Conservation (phyloP, 2,113 vertebrate genomes). For the Chloebia gouldiae region DNA sequence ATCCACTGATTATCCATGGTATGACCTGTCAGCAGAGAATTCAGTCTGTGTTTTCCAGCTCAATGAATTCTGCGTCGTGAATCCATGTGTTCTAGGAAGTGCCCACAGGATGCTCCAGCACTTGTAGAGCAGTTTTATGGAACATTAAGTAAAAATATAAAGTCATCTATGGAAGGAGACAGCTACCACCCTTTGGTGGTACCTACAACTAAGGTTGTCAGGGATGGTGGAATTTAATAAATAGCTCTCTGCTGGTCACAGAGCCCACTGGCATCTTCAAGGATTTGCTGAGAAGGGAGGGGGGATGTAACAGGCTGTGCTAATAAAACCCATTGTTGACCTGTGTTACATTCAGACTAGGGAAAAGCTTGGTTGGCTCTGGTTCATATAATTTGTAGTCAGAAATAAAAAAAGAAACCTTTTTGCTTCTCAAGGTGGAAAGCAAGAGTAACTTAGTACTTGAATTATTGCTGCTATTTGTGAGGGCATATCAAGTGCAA, state of each 20-base stretch:
- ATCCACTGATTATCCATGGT: not conserved
- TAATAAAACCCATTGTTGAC: not conserved
- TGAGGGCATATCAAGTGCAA: not conserved
- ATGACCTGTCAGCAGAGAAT: not conserved
- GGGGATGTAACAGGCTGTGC: not conserved
- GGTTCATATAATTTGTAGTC: not conserved
- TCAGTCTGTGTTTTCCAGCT: not conserved
- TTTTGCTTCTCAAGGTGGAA: not conserved
- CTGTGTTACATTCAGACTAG: not conserved
- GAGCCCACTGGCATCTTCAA: fast-evolving
- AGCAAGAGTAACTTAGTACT: not conserved
- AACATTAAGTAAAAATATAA: not conserved
- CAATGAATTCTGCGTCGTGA: not conserved
- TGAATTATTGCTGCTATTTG: not conserved
- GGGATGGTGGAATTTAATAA: no score
- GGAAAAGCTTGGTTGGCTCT: not conserved
- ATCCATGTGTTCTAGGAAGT: not conserved
- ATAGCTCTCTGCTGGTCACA: not conserved
- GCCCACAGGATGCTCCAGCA: not conserved
- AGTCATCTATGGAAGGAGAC: not conserved
- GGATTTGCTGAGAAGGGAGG: no score
- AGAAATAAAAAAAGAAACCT: not conserved
- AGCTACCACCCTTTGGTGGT: not conserved
- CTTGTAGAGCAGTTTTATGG: not conserved
- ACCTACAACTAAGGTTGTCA: fast-evolving